Evolutionary conservation across 2,113 vertebrate species (phyloP).

Genomic region (Notiomystis cincta): DNA sequence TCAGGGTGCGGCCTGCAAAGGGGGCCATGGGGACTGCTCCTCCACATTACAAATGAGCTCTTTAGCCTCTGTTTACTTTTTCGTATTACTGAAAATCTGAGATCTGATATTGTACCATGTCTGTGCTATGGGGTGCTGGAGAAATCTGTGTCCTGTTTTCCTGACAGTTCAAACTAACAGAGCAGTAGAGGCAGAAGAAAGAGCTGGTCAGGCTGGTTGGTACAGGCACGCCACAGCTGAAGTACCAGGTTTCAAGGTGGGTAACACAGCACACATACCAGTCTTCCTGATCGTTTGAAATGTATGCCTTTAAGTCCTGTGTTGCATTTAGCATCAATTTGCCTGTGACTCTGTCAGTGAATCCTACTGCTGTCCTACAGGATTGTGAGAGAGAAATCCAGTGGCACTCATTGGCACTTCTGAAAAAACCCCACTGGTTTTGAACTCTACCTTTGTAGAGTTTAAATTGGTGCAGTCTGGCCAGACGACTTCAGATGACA

Average conservation of each 20-base stretch:
- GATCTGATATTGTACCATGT: not conserved
- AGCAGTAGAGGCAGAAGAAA: not conserved
- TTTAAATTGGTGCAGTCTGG: not conserved
- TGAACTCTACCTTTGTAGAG: not conserved
- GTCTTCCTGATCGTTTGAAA: not conserved
- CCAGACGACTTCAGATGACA: not conserved
- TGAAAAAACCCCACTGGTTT: not conserved
- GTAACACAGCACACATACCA: not conserved
- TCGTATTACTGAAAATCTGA: not conserved
- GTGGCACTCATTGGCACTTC: not conserved
- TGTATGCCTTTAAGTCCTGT: not conserved
- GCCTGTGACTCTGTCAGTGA: not conserved
- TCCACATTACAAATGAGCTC: not conserved
- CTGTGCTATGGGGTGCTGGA: not conserved
- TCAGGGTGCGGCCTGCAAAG: accelerated
- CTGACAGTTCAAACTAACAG: not conserved
- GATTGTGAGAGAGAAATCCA: not conserved
- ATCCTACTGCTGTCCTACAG: not conserved
- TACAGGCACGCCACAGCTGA: not conserved
- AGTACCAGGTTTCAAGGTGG: not conserved
- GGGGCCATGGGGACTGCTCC: accelerated
- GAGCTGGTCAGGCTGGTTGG: not conserved
- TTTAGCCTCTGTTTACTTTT: not conserved
- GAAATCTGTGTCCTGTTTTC: not conserved
- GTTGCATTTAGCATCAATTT: not conserved